Evolutionary conservation across 2,888 invertebrate species (phyloP).

Genomic region (Timema cristinae): DNA sequence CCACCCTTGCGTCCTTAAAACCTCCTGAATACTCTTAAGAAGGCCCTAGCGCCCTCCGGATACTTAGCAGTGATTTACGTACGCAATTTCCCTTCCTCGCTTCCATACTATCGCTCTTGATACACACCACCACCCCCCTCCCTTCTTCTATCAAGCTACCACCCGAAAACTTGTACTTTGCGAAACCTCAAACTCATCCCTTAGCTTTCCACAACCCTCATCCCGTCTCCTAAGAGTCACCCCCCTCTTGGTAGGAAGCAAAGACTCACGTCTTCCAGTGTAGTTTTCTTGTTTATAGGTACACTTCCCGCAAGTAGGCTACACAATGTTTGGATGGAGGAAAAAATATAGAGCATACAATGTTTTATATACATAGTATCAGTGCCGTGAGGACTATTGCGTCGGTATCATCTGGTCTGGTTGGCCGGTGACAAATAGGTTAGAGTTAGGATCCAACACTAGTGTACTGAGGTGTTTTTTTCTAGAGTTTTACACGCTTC

Average conservation of each 20-base stretch:
- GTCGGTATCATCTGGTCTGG: too few species aligned
- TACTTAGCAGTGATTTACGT: slow-evolving; percentile 38
- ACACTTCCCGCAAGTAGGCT: too few species aligned
- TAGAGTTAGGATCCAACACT: too few species aligned
- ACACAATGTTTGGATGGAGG: too few species aligned
- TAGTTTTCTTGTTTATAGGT: too few species aligned
- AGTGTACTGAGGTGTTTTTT: too few species aligned
- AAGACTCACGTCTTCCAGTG: too few species aligned
- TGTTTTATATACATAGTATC: too few species aligned
- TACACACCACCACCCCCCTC: slow-evolving; percentile 18
- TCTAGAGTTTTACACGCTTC: too few species aligned
- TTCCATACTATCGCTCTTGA: slow-evolving; percentile 16
- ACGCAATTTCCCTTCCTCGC: slow-evolving; percentile 38
- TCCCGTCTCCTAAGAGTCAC: background rate
- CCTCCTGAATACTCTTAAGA: slow-evolving; percentile 15
- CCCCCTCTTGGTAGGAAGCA: background rate
- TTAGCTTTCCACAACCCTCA: slow-evolving; percentile 16
- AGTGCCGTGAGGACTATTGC: too few species aligned
- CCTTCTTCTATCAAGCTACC: slow-evolving; percentile 11
- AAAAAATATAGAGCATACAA: too few species aligned
- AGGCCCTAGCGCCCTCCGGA: slow-evolving; percentile 15
- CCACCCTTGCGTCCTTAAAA: slow-evolving; percentile 14
- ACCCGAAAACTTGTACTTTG: slow-evolving; percentile 27
- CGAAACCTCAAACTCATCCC: slow-evolving; percentile 26
- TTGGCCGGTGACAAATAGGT: too few species aligned